Base-by-base conservation (phyloP, 2,888 invertebrate species). In the Emmelina monodactyla region DNA sequence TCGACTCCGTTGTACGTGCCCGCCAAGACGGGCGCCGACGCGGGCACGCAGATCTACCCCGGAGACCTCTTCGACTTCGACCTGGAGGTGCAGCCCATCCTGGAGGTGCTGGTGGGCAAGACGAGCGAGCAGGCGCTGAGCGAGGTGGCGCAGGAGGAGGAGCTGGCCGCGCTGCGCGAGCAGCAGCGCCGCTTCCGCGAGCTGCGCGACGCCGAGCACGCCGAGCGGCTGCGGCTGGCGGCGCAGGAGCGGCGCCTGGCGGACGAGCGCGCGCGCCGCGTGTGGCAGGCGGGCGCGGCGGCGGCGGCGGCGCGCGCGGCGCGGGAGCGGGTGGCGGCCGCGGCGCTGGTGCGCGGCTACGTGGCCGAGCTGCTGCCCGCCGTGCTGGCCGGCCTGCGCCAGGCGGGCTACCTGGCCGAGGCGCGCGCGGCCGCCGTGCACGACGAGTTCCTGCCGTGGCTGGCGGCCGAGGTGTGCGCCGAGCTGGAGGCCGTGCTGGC, bases 11-110 rank as follows among this genome's bases (percentile, higher is more conserved):
- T 84, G 25, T 92, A 88, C 67, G 83, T 88, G 44, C 89, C 92
- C 5, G 87, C 87, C 38, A 92, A 90, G 71, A 85, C 86, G 42
- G 95, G 94, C 15, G 81, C 87, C 34, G 93, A 94, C 68, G 87
- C 82, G 4, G 80, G 73, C 53, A 97, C 97, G 29, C 94, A 97
- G 79, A 94, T 97, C 44, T 85, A 87, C 51, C 91, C 93, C 2
- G 94, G 93, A 36, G 96, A 97, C 62, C 76, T 97, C 37, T 95
- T 94, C 75, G 91, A 96, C 78, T 97, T 94, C 75, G 94, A 96
- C 67, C 75, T 87, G 55, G 95, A 96, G 70, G 94, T 95, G 35
- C 88, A 90, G 62, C 94, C 95, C 2, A 88, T 96, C 44, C 82
- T 96, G 42, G 94, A 96, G 67, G 88, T 90, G 33, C 79, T 97